phyloP scores from a whole-genome alignment of 2,888 invertebrate genomes.

The Hermaeophaga mercurialis region DNA sequence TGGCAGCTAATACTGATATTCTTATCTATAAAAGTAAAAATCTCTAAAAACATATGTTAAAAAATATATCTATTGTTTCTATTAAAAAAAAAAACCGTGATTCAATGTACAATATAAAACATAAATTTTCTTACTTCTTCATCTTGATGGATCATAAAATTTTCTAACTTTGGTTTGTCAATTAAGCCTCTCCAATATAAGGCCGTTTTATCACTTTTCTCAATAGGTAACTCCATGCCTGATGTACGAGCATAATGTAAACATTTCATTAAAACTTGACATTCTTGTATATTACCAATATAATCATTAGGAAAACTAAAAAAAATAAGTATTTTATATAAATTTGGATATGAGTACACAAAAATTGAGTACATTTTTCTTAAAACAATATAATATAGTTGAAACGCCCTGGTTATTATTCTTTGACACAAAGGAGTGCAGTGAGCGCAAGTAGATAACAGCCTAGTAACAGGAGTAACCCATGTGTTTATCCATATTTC shows the following conservation, averaged over 20 bases:
- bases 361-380: constrained; percentile 49
- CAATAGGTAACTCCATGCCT: constrained; percentile 50
- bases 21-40: constrained; percentile 62
- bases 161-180: constrained; percentile 59
- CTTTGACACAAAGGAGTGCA: constrained; percentile 50
- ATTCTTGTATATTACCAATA: constrained; percentile 41
- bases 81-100: no score
- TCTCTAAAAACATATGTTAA: no score
- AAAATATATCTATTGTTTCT: no score
- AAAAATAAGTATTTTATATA: constrained; percentile 16
- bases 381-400: constrained; percentile 50
- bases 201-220: constrained; percentile 38
- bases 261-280: constrained; percentile 59
- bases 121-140: constrained; percentile 62
- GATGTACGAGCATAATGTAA: constrained; percentile 60
- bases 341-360: no score
- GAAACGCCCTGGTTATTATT: constrained; percentile 53
- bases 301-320: constrained; percentile 43
- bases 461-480: constrained; percentile 47
- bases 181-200: constrained; percentile 63
- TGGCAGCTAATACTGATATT: constrained; percentile 68
- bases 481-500: constrained; percentile 60
- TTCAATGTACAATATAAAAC: no score
- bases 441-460: constrained; percentile 46
- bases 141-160: constrained; percentile 63